A percentile compares a stretch with the other conserved stretches of the same genome.
Evolutionary conservation across 2,888 invertebrate species (phyloP).

Genomic region (Philereme transversata): DNA sequence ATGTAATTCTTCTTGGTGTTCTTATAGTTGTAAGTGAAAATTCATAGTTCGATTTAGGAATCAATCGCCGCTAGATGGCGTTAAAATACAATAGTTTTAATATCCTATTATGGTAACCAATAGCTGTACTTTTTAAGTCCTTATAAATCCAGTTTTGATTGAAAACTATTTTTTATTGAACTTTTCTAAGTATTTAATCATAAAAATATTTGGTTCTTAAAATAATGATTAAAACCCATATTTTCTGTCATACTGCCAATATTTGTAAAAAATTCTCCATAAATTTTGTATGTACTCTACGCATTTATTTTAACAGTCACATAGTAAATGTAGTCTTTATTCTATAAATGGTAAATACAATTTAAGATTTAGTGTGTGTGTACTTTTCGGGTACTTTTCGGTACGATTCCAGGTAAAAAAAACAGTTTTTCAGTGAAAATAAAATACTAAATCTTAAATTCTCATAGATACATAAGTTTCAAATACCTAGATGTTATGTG

Average conservation of each 20-base stretch:
- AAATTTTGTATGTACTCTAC: conserved; percentile 17
- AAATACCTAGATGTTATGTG: conserved; percentile 13
- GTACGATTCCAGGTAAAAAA: too few species aligned
- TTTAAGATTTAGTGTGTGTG: conserved; percentile 16
- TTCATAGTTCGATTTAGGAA: conserved; percentile 25
- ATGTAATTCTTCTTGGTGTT: conserved; percentile 71
- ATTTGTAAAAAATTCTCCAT: conserved; percentile 6
- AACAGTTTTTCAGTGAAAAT: too few species aligned
- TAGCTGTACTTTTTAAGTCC: not conserved
- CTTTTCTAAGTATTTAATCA: not conserved
- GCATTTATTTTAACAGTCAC: conserved; percentile 40
- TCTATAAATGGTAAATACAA: conserved; percentile 1
- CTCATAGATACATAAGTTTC: conserved; percentile 10
- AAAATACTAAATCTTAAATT: conserved; percentile 8
- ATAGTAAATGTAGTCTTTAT: conserved; percentile 29
- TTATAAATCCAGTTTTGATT: not conserved
- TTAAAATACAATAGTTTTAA: conserved; percentile 24
- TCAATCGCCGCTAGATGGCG: conserved; percentile 27
- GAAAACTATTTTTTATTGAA: not conserved
- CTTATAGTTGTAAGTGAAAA: conserved; percentile 39
- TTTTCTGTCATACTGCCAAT: conserved; percentile 14
- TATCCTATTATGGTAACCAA: conserved; percentile 3
- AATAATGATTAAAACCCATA: not conserved
- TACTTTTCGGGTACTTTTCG: too few species aligned
- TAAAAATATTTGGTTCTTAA: conserved; percentile 9